A percentile compares a stretch with the other conserved stretches of the same genome.
These are phyloP conservation scores for Steinernema khuongi DNA, from an alignment of 1,140 invertebrate genomes.

Conservation along the genomic window DNA sequence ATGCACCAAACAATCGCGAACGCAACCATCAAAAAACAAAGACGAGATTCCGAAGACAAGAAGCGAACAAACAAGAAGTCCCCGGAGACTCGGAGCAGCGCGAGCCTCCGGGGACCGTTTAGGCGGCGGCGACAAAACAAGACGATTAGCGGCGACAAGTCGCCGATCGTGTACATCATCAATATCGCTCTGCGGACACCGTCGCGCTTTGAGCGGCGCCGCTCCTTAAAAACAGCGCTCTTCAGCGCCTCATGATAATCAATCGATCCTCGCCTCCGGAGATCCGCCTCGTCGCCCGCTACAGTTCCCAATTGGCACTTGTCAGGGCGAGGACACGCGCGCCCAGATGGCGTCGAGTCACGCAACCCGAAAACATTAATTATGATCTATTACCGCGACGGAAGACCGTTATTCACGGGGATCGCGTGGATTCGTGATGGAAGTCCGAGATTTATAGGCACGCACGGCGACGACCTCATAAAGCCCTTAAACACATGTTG, in stretches of 20 bases:
- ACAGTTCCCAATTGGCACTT: neutral
- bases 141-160: slow-evolving; percentile 12
- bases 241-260: slow-evolving; percentile 8
- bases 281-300: neutral
- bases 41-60: too few species aligned
- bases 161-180: slow-evolving; percentile 16
- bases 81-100: too few species aligned
- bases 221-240: slow-evolving; percentile 5
- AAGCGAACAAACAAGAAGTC: too few species aligned
- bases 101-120: too few species aligned
- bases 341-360: neutral
- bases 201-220: neutral
- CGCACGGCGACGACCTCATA: neutral
- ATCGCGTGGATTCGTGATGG: neutral
- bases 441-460: slow-evolving; percentile 8
- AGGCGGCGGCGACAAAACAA: neutral
- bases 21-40: too few species aligned
- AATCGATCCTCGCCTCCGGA: neutral
- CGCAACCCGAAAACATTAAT: slow-evolving; percentile 2
- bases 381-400: slow-evolving; percentile 4
- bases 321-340: neutral
- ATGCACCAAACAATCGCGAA: too few species aligned
- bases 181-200: neutral
- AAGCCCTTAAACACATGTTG: slow-evolving; percentile 15
- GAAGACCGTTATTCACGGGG: neutral